Conservation (phyloP, 2,113 vertebrate genomes). For the Apodemus speciosus region DNA sequence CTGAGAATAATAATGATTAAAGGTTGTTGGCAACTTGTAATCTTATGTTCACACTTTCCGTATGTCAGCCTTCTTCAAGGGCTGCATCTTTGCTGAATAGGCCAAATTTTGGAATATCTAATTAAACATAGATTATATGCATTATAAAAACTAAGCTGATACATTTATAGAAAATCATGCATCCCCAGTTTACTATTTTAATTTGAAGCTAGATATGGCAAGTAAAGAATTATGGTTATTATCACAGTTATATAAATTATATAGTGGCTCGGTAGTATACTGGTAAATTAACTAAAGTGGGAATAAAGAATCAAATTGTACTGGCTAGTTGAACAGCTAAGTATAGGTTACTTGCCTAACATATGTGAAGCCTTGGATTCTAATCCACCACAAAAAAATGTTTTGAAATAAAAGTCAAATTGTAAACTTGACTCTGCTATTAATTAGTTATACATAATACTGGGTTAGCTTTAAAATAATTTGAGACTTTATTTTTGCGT, state of each 20-base stretch:
- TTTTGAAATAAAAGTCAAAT: background rate
- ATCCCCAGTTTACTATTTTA: slow-evolving; percentile 42
- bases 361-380: background rate
- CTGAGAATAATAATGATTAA: slow-evolving; percentile 61
- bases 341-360: background rate
- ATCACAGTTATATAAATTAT: slow-evolving; percentile 45
- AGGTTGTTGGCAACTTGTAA: slow-evolving; percentile 59
- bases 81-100: slow-evolving; percentile 53
- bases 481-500: slow-evolving; percentile 42
- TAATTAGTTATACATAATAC: slow-evolving; percentile 24
- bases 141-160: slow-evolving; percentile 44
- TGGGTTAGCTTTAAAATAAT: slow-evolving; percentile 41
- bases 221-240: slow-evolving; percentile 18
- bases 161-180: slow-evolving; percentile 45
- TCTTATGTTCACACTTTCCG: slow-evolving; percentile 40
- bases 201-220: slow-evolving; percentile 51
- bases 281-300: slow-evolving; percentile 21
- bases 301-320: background rate
- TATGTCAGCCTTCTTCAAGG: slow-evolving; percentile 58
- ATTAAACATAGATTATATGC: slow-evolving; percentile 36
- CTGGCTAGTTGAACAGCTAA: background rate
- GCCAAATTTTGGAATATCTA: slow-evolving; percentile 50
- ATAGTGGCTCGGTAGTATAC: background rate
- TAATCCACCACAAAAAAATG: background rate
- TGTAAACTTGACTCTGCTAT: slow-evolving; percentile 9